Percentiles rank a stretch among this genome's conserved stretches.
These are phyloP conservation scores for Crotalus horridus DNA, from an alignment of 2,113 vertebrate species.

Conservation along the genomic window DNA sequence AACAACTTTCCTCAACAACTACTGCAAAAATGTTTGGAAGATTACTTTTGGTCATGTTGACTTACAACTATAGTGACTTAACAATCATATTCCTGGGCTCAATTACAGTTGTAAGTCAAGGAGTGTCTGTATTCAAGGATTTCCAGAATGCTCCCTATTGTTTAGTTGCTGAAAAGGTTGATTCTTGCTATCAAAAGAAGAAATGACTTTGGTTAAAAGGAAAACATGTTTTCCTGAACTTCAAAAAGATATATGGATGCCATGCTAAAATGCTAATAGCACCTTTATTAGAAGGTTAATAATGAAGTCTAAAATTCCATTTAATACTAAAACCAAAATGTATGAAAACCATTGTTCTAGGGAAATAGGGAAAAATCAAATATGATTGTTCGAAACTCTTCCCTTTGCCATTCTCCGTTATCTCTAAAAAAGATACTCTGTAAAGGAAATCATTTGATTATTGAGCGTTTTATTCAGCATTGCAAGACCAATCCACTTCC, in stretches of 20 bases:
- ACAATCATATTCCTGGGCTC: not conserved
- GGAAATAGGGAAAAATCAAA: not conserved
- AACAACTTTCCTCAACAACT: not conserved
- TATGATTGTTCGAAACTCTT: not conserved
- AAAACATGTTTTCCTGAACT: not conserved
- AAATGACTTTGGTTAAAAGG: not conserved
- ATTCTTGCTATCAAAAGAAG: not conserved
- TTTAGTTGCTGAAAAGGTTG: not conserved
- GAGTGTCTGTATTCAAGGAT: not conserved
- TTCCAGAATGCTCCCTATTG: not conserved
- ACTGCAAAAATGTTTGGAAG: not conserved
- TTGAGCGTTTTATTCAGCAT: not conserved
- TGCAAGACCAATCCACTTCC: not conserved
- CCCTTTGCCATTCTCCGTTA: not conserved
- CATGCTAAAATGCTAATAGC: not conserved
- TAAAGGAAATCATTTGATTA: not conserved
- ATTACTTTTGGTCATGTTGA: not conserved
- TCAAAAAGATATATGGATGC: not conserved
- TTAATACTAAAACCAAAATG: not conserved
- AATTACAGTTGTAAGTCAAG: not conserved
- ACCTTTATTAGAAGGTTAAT: not conserved
- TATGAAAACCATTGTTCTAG: not conserved
- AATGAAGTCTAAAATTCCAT: not conserved
- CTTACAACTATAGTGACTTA: not conserved
- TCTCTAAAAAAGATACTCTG: not conserved